Evolutionary conservation across 1,140 invertebrate genomes (phyloP), one percentile per base, ranked within the genome.

Genomic region (Macrostomum lignano): DNA sequence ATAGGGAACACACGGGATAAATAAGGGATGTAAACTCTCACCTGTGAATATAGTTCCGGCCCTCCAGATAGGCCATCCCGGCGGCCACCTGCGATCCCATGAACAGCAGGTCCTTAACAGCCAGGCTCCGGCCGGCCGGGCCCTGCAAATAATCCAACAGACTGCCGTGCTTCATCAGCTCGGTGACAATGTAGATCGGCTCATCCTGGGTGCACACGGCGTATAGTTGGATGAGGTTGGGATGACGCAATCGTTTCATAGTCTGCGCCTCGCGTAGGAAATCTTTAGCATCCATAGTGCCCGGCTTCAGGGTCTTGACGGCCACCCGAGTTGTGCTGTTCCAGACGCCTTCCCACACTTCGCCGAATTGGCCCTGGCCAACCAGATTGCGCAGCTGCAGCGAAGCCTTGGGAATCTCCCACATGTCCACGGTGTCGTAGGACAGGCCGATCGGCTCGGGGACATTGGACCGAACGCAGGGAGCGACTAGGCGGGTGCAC

Each of bases 31-130:
- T n/a, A n/a, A n/a, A n/a, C n/a, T n/a, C n/a, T n/a, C n/a, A 32
- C 1, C 79, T 66, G 55, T 98, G 88, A 44, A 98, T 94, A 55
- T 94, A 98, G 61, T 94, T 94, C 57, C 93, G 84, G 22, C 81
- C 82, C 60, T 96, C 91, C 33, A 98, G 65, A 55, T 94, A 98
- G 7, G 86, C 82, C 91, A 98, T 98, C 40, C 88, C 91, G 42
- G 78, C 71, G 0, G 91, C 86, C 43, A 98, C 93, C 64, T 98
- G 88, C 7, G 84, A 81, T 14, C 84, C 74, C 71, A 96, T 84
- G 58, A 96, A 86, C 46, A 96, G 93, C 38, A 96, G 60, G 50
- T 81, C 75, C 28, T 74, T 69, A 40, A 94, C 65, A 58, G 88
- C 84, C 40, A 91, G 60, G 29, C 66, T 67, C 45, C 77, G 66